Conservation (phyloP, 2,113 vertebrate species). For the Myiagra hebetior region DNA sequence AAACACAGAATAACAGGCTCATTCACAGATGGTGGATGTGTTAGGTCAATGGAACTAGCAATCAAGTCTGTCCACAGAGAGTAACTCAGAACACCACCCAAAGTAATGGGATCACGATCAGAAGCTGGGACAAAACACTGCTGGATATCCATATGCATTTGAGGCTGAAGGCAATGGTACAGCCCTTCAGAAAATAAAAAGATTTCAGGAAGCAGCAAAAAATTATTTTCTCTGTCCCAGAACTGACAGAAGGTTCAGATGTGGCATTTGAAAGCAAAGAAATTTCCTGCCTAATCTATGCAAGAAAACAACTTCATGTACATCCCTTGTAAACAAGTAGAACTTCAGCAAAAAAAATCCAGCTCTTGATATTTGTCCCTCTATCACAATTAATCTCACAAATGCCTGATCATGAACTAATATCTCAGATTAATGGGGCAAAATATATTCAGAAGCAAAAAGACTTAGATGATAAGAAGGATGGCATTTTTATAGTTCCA, state of each 20-base stretch:
- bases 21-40: background rate
- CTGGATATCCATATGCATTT: background rate
- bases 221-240: background rate
- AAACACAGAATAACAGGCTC: background rate
- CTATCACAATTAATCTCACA: background rate
- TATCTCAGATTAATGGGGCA: background rate
- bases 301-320: background rate
- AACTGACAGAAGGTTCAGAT: background rate
- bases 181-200: background rate
- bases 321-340: background rate
- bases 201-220: background rate
- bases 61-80: background rate
- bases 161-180: background rate
- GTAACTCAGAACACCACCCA: background rate
- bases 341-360: background rate
- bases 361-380: background rate
- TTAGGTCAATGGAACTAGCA: background rate
- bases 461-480: background rate
- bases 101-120: fast-evolving
- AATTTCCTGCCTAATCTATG: background rate
- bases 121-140: background rate
- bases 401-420: background rate
- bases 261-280: background rate
- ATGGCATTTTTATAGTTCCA: background rate
- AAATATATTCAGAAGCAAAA: background rate